Conservation (phyloP, 2,888 invertebrate species). For the Melitaea athalia region DNA sequence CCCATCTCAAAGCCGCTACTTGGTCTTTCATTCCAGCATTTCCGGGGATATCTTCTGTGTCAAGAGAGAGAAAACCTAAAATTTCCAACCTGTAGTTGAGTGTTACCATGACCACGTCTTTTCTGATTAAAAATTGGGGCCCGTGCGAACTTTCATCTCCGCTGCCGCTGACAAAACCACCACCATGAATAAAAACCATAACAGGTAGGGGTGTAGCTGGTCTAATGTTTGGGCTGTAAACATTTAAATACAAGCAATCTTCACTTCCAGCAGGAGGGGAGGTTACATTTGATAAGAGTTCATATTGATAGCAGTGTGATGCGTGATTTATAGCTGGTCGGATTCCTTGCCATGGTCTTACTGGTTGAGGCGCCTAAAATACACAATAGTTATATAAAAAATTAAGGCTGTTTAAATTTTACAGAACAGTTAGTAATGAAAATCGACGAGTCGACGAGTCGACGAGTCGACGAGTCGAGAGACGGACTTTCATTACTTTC, state of each 20-base stretch:
- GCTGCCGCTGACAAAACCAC: not conserved
- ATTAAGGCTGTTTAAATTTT: too few species aligned
- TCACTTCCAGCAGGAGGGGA: not conserved
- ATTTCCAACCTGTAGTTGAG: slow-evolving; percentile 47
- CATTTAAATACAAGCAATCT: not conserved
- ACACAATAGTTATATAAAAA: not conserved
- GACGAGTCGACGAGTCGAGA: too few species aligned
- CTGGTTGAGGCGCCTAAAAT: not conserved
- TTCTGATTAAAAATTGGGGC: slow-evolving; percentile 63
- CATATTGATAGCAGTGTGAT: too few species aligned
- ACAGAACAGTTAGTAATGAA: too few species aligned
- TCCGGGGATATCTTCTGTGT: slow-evolving; percentile 53
- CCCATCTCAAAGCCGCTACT: slow-evolving; percentile 52
- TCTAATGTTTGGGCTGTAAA: not conserved
- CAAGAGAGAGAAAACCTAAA: slow-evolving; percentile 57
- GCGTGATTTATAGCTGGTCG: too few species aligned
- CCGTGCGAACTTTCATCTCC: slow-evolving; percentile 46
- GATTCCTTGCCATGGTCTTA: not conserved
- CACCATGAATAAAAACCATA: not conserved
- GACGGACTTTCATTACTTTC: too few species aligned
- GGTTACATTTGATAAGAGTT: too few species aligned
- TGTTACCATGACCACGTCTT: slow-evolving; percentile 65
- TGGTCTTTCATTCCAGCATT: slow-evolving; percentile 66
- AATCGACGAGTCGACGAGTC: too few species aligned
- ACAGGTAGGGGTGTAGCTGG: not conserved